Conservation (phyloP, 1,140 invertebrate species). For the Drosophila punjabiensis region DNA sequence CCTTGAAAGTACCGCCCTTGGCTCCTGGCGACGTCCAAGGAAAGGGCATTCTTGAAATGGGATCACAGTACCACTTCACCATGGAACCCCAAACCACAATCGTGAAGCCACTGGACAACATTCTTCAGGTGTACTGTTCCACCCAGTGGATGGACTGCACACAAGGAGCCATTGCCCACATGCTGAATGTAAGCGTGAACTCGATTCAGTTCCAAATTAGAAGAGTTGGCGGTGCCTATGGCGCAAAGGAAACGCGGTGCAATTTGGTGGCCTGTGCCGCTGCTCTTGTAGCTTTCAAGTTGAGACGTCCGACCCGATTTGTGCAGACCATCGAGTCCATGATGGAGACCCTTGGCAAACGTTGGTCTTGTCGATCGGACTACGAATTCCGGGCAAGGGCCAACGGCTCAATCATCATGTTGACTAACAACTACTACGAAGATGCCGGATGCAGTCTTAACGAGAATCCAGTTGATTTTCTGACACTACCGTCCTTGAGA, state of each 20-base stretch:
- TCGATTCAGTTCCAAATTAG: conserved; percentile 88
- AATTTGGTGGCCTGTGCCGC: conserved; percentile 87
- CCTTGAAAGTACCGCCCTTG: conserved; percentile 86
- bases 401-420: conserved; percentile 88
- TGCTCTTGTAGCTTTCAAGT: conserved; percentile 87
- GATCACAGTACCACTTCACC: conserved; percentile 85
- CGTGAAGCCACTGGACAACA: conserved; percentile 87
- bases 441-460: conserved; percentile 88
- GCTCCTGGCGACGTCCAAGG: conserved; percentile 50
- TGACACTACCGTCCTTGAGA: conserved; percentile 82
- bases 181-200: conserved; percentile 86
- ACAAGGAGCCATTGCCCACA: conserved; percentile 87
- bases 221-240: conserved; percentile 91
- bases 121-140: conserved; percentile 88
- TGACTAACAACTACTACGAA: conserved; percentile 88
- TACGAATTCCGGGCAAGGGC: conserved; percentile 88
- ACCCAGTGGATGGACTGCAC: conserved; percentile 90
- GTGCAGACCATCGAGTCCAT: conserved; percentile 89
- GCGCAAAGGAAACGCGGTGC: conserved; percentile 88
- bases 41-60: conserved; percentile 71
- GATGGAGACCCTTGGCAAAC: conserved; percentile 88
- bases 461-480: conserved; percentile 86
- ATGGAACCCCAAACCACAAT: conserved; percentile 90
- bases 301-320: conserved; percentile 88
- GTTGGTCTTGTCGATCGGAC: conserved; percentile 86